These are phyloP conservation scores for Nasua narica DNA, from an alignment of 2,797 vertebrate genomes.

Conservation along the genomic window DNA sequence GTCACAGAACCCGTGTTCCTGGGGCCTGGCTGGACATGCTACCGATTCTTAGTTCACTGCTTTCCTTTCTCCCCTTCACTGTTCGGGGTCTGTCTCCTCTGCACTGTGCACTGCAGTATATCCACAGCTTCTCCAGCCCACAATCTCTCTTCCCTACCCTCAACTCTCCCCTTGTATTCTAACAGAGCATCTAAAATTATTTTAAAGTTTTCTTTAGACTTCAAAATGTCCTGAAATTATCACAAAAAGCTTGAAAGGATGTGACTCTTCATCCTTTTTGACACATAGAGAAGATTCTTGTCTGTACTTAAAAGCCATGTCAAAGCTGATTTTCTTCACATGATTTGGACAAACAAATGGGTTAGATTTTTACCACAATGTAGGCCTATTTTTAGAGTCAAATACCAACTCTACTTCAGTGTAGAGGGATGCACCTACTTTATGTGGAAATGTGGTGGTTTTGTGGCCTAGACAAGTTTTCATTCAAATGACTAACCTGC, in stretches of 20 bases:
- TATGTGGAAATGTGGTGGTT: constrained; percentile 43
- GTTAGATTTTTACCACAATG: constrained; percentile 38
- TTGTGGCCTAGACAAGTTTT: constrained; percentile 55
- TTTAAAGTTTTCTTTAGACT: not conserved
- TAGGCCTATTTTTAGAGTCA: constrained; percentile 46
- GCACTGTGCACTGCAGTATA: not conserved
- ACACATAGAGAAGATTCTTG: not conserved
- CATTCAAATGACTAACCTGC: constrained; percentile 50
- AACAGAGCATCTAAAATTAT: not conserved
- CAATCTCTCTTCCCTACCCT: not conserved
- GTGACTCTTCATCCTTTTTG: not conserved
- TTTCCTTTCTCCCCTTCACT: not conserved
- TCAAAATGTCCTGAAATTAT: constrained; percentile 22
- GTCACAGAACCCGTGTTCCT: not conserved
- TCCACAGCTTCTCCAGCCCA: not conserved
- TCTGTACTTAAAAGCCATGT: constrained; percentile 11
- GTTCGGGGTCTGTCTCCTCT: not conserved
- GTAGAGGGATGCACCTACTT: constrained; percentile 36
- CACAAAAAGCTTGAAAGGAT: constrained; percentile 20
- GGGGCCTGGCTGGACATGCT: not conserved
- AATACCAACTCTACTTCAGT: constrained; percentile 38
- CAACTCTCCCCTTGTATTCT: not conserved
- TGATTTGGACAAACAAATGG: constrained; percentile 19
- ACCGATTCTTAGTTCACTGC: not conserved
- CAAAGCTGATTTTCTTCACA: constrained; percentile 23